phyloP scores from a whole-genome alignment of 1,140 invertebrate genomes.

The Muscidifurax raptorellus region DNA sequence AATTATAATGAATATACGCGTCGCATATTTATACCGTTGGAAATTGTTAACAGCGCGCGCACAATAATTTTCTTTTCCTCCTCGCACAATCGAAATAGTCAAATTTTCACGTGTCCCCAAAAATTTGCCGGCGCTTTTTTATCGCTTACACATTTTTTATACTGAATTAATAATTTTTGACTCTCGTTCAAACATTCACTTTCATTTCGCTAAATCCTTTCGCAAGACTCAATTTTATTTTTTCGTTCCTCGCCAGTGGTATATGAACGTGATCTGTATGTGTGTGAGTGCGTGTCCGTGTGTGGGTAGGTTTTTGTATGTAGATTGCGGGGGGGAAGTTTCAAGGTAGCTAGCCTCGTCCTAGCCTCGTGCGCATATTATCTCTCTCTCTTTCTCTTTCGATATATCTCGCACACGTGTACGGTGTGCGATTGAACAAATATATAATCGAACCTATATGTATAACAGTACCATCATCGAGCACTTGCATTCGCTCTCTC shows the following conservation, averaged over 20 bases:
- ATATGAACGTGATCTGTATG: constrained; percentile 51
- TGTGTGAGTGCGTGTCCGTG: constrained; percentile 51
- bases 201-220: constrained; percentile 9
- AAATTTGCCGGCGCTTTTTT: constrained; percentile 15
- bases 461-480: constrained; percentile 3
- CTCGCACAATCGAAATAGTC: constrained; percentile 34
- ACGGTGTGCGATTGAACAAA: constrained; percentile 12
- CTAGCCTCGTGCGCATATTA: constrained; percentile 72
- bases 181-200: constrained; percentile 48
- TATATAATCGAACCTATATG: constrained; percentile 1
- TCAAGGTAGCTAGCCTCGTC: constrained; percentile 73
- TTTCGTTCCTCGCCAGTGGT: neutral
- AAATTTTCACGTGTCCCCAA: constrained; percentile 36
- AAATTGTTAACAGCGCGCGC: constrained; percentile 34
- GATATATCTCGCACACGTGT: neutral
- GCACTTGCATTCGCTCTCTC: constrained; percentile 35
- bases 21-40: neutral
- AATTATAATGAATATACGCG: constrained; percentile 42
- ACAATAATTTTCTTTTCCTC: constrained; percentile 15
- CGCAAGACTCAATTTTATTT: constrained; percentile 35
- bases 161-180: constrained; percentile 23
- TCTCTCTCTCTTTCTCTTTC: constrained; percentile 49
- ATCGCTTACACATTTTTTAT: neutral
- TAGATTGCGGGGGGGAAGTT: constrained; percentile 55
- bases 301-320: no score